Conservation (phyloP, 2,888 invertebrate species). For the Papilio demoleus region DNA sequence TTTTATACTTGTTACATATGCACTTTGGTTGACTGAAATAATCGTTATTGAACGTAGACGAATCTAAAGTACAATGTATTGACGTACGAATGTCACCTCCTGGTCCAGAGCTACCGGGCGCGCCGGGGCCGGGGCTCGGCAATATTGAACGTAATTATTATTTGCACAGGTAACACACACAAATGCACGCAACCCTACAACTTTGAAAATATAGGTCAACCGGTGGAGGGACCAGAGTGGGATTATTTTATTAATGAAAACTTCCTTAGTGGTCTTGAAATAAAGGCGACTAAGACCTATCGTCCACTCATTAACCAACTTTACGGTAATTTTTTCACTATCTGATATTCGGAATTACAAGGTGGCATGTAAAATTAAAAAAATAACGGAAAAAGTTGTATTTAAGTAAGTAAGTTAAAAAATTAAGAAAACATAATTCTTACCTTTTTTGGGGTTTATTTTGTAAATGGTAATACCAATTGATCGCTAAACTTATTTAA, state of each 20-base stretch:
- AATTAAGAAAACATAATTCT: no score
- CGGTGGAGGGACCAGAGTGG: background rate
- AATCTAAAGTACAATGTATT: background rate
- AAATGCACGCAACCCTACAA: conserved; percentile 9
- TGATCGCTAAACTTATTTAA: no score
- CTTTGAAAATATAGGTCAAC: background rate
- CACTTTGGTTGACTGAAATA: conserved; percentile 1
- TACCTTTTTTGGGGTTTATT: no score
- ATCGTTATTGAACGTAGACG: background rate
- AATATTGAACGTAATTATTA: conserved; percentile 11
- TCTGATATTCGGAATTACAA: no score
- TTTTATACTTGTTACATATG: no score
- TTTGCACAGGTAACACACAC: conserved; percentile 16
- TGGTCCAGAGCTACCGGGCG: background rate
- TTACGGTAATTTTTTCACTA: no score
- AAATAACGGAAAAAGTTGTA: no score
- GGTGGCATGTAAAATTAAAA: no score
- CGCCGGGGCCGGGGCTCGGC: background rate
- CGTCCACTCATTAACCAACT: no score
- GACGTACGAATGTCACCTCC: conserved; percentile 10
- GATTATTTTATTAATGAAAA: background rate
- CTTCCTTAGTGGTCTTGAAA: background rate
- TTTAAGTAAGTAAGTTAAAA: no score
- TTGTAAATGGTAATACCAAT: no score
- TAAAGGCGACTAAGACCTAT: background rate